phyloP scores from a whole-genome alignment of 2,888 invertebrate species.

The Fabriciana adippe region DNA sequence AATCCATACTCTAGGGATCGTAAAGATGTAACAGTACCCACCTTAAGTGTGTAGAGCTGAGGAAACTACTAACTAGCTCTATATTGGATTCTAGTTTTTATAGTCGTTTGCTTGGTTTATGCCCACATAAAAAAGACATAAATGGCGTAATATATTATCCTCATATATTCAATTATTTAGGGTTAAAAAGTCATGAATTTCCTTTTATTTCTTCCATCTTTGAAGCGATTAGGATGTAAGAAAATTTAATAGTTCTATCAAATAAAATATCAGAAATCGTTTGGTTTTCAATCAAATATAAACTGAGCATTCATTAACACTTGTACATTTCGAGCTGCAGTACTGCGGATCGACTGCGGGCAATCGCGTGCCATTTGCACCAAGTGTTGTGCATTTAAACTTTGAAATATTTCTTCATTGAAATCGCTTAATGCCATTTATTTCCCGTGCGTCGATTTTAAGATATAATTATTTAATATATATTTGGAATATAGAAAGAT shows the following conservation, averaged over 20 bases:
- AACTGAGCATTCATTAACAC: constrained; percentile 10
- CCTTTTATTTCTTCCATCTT: too few species aligned
- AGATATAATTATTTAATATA: not conserved
- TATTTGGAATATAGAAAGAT: too few species aligned
- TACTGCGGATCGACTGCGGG: constrained; percentile 34
- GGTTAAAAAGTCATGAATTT: not conserved
- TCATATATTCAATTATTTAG: constrained; percentile 22
- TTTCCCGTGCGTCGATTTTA: not conserved
- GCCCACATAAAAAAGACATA: constrained; percentile 32
- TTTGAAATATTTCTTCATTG: constrained; percentile 10
- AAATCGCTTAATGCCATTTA: constrained; percentile 1
- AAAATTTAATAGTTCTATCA: too few species aligned
- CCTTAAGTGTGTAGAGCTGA: not conserved
- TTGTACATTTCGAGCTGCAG: constrained; percentile 26
- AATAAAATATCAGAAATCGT: not conserved
- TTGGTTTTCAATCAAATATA: not conserved
- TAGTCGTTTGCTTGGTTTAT: constrained; percentile 30
- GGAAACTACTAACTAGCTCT: constrained; percentile 15
- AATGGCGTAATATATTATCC: constrained; percentile 33
- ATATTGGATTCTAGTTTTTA: constrained; percentile 31
- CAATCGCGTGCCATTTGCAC: constrained; percentile 32
- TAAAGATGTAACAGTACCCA: constrained; percentile 13
- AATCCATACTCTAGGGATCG: constrained; percentile 9
- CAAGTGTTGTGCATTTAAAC: constrained; percentile 15
- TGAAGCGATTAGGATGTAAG: too few species aligned